Evolutionary conservation across 2,797 vertebrate species (phyloP).

Genomic region (Phataginus tricuspis): DNA sequence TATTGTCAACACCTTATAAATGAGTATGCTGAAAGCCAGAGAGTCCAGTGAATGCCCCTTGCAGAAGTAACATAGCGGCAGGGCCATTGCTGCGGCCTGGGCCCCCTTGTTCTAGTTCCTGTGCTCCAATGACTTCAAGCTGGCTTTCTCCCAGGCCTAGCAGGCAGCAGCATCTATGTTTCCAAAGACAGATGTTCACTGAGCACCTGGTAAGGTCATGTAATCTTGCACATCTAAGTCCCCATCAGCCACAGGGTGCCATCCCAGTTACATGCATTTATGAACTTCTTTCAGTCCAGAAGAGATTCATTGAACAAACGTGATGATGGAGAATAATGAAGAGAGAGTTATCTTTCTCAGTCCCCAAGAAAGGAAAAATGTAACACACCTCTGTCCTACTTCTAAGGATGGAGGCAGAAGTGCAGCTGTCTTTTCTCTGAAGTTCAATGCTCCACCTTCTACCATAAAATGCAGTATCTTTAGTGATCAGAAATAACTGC

Average conservation of each 20-base stretch:
- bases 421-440: background rate
- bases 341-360: background rate
- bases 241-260: background rate
- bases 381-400: background rate
- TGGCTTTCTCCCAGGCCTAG: background rate
- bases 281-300: background rate
- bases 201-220: background rate
- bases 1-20: background rate
- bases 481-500: background rate
- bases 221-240: background rate
- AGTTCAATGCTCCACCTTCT: background rate
- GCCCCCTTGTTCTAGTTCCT: background rate
- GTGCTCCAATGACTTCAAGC: background rate
- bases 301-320: slow-evolving; percentile 20
- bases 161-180: background rate
- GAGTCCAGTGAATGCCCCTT: background rate
- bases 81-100: background rate
- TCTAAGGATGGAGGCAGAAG: background rate
- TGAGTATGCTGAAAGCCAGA: background rate
- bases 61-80: background rate
- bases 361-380: background rate
- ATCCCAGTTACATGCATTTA: background rate
- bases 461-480: background rate
- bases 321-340: background rate
- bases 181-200: background rate